phyloP scores from a whole-genome alignment of 2,113 vertebrate genomes.

The Lagopus leucura region DNA sequence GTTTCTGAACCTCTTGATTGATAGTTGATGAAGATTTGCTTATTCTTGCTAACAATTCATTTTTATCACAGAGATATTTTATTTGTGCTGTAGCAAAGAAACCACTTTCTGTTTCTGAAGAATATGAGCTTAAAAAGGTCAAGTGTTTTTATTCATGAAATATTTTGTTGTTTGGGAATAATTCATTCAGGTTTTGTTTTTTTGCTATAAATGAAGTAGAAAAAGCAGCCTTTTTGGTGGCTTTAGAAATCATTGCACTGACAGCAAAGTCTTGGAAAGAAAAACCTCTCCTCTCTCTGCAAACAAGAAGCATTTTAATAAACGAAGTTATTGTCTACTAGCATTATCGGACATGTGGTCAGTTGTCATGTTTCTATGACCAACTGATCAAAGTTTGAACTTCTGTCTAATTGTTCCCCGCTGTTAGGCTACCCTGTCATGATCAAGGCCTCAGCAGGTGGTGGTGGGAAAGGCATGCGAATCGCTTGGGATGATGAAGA shows the following conservation, averaged over 20 bases:
- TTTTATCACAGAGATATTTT: background rate
- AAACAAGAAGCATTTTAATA: slow-evolving; percentile 74
- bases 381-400: slow-evolving; percentile 92
- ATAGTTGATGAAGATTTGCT: background rate
- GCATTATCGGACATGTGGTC: slow-evolving; percentile 89
- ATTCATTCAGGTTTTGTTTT: background rate
- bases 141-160: slow-evolving; percentile 45
- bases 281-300: background rate
- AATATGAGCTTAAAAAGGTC: slow-evolving; percentile 12
- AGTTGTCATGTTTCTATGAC: slow-evolving; percentile 91
- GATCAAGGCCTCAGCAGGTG: slow-evolving; percentile 99
- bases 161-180: slow-evolving; percentile 14
- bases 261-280: slow-evolving; percentile 31
- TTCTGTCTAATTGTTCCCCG: slow-evolving; percentile 92
- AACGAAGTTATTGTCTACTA: slow-evolving; percentile 79
- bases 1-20: background rate
- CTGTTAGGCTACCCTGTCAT: slow-evolving; percentile 99
- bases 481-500: slow-evolving; percentile 97
- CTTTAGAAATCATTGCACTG: slow-evolving; percentile 23
- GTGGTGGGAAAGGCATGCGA: slow-evolving; percentile 99
- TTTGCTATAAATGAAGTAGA: slow-evolving; percentile 29
- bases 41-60: background rate
- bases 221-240: slow-evolving; percentile 41
- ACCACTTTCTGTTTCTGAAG: background rate
- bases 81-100: background rate